Evolutionary conservation across 2,888 invertebrate species (phyloP).

Genomic region (Hedychridium roseum): DNA sequence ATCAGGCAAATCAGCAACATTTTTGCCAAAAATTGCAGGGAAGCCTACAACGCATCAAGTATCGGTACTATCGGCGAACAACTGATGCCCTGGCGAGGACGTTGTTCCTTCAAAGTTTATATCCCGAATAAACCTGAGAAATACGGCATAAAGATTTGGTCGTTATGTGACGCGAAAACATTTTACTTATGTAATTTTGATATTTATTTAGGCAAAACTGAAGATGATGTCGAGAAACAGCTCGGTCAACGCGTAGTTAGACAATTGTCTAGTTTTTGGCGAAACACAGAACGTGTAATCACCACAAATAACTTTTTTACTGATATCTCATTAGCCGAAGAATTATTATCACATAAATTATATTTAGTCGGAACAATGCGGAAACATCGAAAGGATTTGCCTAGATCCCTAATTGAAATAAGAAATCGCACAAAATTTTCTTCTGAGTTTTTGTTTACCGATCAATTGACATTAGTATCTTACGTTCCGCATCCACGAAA

Average conservation of each 20-base stretch:
- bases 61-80: too few relatives aligned
- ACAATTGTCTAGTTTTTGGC: neutral
- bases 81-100: neutral
- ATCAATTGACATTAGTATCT: neutral
- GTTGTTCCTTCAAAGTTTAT: neutral
- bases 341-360: neutral
- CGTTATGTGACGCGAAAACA: neutral
- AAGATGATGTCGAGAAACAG: neutral
- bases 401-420: neutral
- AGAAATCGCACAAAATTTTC: neutral
- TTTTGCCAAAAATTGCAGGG: neutral
- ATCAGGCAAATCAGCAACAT: neutral
- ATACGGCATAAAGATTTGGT: too few relatives aligned
- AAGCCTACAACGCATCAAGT: neutral
- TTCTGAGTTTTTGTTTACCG: neutral
- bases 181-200: neutral
- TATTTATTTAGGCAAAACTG: neutral
- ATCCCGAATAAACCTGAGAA: neutral
- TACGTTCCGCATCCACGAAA: neutral
- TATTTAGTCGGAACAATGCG: neutral
- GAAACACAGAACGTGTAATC: neutral
- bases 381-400: neutral
- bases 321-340: neutral
- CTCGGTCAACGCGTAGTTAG: neutral
- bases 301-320: neutral